These are phyloP conservation scores for Drosophila simulans DNA, from an alignment of 1,140 invertebrate species.

Conservation along the genomic window DNA sequence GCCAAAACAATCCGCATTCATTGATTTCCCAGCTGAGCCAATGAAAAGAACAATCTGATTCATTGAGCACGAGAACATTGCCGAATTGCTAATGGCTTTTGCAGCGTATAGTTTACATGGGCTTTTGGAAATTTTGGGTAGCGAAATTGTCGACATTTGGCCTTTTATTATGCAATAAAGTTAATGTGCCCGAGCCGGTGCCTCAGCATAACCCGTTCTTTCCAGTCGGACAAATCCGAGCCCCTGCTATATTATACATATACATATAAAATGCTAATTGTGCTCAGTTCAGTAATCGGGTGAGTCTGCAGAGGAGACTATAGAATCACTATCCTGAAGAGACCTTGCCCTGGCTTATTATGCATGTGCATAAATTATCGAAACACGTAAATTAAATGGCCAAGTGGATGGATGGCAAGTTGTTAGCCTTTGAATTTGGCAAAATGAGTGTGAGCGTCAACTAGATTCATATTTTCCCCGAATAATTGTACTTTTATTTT, in stretches of 20 bases:
- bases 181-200: conserved; percentile 9
- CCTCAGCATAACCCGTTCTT: conserved; percentile 34
- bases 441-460: background rate
- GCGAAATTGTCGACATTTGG: conserved; percentile 27
- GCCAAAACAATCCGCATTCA: conserved; percentile 37
- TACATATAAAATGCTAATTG: conserved; percentile 61
- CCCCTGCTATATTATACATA: conserved; percentile 59
- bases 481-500: too few species aligned
- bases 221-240: conserved; percentile 1
- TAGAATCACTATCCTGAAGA: conserved; percentile 34
- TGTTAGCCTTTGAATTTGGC: conserved; percentile 46
- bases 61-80: conserved; percentile 19
- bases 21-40: conserved; percentile 38
- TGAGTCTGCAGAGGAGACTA: conserved; percentile 28
- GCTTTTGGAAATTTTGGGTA: conserved; percentile 18
- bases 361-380: conserved; percentile 72
- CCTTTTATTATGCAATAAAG: conserved; percentile 54
- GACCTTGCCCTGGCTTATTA: conserved; percentile 44
- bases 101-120: conserved; percentile 22
- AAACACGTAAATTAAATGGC: conserved; percentile 65
- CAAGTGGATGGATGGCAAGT: conserved; percentile 50
- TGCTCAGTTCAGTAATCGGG: conserved; percentile 50
- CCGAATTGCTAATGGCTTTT: conserved; percentile 21
- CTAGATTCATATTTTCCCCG: too few species aligned
- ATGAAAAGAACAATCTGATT: conserved; percentile 35